Base-by-base conservation (phyloP, 2,888 invertebrate species). In the Terebella lapidaria region DNA sequence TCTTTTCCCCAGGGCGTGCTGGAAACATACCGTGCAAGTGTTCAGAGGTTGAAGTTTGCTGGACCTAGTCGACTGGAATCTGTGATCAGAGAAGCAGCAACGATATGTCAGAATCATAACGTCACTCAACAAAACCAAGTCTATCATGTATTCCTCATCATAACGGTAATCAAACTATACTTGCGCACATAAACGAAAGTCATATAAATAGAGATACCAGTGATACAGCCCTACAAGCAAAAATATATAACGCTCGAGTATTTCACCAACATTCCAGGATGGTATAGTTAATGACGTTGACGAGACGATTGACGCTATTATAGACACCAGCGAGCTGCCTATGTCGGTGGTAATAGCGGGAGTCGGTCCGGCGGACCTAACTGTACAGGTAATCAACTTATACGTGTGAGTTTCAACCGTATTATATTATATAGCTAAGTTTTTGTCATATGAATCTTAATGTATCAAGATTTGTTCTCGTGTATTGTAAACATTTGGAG, bases 211-310 rank as follows among this genome's bases (percentile, higher is more conserved):
- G n/a, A n/a, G n/a, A n/a, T n/a, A n/a, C n/a, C n/a, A n/a, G n/a
- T n/a, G n/a, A n/a, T n/a, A n/a, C n/a, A n/a, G n/a, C n/a, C n/a
- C n/a, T n/a, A n/a, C n/a, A n/a, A n/a, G n/a, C n/a, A n/a, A n/a
- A n/a, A n/a, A n/a, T n/a, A n/a, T n/a, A n/a, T n/a, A n/a, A n/a
- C n/a, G n/a, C n/a, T n/a, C n/a, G n/a, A n/a, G n/a, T n/a, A n/a
- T n/a, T n/a, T n/a, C n/a, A n/a, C n/a, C n/a, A n/a, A n/a, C n/a
- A n/a, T n/a, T n/a, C 10, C 61, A 73, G 72, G 73, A 74, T 63
- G 74, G 73, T 1, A 69, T 74, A 1, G 66, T 72, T 24, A 74
- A 74, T 55, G 74, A 74, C 61, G 56, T 71, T 5, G 71, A 74
- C 57, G 65, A 63, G 3, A 68, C 70, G 1, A 58, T 72, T 15